Percentiles rank a stretch among this genome's conserved stretches.
These are phyloP conservation scores for Apostichopus parvimensis DNA, from an alignment of 35 echinoderm and acorn worm species.

Conservation along the genomic window DNA sequence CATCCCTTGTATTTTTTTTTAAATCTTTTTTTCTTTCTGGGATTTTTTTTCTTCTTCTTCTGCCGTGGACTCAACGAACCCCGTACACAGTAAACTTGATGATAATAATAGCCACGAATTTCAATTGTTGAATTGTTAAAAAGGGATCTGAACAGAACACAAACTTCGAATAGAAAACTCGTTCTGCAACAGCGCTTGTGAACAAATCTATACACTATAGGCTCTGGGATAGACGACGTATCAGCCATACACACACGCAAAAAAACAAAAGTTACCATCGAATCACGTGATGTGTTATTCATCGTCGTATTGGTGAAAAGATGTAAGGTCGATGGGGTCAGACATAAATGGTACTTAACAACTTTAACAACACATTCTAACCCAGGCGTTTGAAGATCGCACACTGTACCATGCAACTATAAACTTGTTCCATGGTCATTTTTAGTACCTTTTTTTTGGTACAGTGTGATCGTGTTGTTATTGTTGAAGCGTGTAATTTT, in stretches of 20 bases:
- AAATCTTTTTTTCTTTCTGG: neutral
- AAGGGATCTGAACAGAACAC: neutral
- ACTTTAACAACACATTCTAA: constrained; percentile 61
- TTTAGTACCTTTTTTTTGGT: neutral
- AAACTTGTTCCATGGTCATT: constrained; percentile 31
- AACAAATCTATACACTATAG: neutral
- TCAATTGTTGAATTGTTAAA: neutral
- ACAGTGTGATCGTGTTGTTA: too few species aligned
- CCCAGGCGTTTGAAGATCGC: constrained; percentile 47
- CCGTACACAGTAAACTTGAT: neutral
- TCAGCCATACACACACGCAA: neutral
- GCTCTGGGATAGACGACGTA: constrained; percentile 2
- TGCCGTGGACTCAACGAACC: neutral
- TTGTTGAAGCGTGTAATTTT: neutral
- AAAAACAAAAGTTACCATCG: neutral
- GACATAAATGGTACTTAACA: constrained; percentile 58
- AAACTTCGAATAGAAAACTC: neutral
- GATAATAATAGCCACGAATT: constrained; percentile 1
- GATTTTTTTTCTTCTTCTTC: neutral
- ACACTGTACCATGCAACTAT: constrained; percentile 37
- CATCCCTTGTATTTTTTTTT: neutral
- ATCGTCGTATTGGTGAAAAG: constrained; percentile 54
- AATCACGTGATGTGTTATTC: constrained; percentile 44
- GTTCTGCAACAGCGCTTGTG: constrained; percentile 49
- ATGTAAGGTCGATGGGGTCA: constrained; percentile 43